These are phyloP conservation scores for Drosophila arizonae DNA, from an alignment of 1,140 invertebrate genomes.

Conservation along the genomic window DNA sequence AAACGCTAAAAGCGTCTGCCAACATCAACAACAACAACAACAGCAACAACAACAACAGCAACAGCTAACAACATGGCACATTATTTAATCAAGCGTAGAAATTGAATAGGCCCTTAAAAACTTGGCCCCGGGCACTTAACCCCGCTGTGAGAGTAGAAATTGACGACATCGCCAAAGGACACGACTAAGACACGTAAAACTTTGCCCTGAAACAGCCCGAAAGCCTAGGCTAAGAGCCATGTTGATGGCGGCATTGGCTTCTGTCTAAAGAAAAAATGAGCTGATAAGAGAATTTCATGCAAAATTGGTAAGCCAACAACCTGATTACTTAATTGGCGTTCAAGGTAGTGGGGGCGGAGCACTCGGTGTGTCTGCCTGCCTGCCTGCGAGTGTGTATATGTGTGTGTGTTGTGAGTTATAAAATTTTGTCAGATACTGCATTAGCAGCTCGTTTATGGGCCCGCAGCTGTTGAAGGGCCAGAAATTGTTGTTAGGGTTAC, in stretches of 20 bases:
- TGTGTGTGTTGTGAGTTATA: no score
- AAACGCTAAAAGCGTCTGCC: conserved; percentile 75
- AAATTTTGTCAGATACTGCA: conserved; percentile 47
- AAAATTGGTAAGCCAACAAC: conserved; percentile 81
- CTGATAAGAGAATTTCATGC: conserved; percentile 78
- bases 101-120: conserved; percentile 81
- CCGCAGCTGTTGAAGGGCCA: conserved; percentile 53
- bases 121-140: conserved; percentile 78
- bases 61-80: conserved; percentile 69
- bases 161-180: conserved; percentile 63
- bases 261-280: conserved; percentile 61
- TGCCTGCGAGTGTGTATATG: not conserved
- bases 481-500: conserved; percentile 43
- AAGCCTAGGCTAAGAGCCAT: not conserved
- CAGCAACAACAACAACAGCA: conserved; percentile 24
- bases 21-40: conserved; percentile 30
- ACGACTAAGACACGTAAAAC: conserved; percentile 15
- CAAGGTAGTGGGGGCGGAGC: conserved; percentile 3
- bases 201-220: conserved; percentile 2
- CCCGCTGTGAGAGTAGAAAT: conserved; percentile 77
- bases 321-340: conserved; percentile 76
- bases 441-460: conserved; percentile 60
- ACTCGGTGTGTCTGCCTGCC: conserved; percentile 12
- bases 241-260: not conserved
- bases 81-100: conserved; percentile 81